Evolutionary conservation across 2,113 vertebrate genomes (phyloP), one percentile per base, ranked within the genome.

Genomic region (Carettochelys insculpta): DNA sequence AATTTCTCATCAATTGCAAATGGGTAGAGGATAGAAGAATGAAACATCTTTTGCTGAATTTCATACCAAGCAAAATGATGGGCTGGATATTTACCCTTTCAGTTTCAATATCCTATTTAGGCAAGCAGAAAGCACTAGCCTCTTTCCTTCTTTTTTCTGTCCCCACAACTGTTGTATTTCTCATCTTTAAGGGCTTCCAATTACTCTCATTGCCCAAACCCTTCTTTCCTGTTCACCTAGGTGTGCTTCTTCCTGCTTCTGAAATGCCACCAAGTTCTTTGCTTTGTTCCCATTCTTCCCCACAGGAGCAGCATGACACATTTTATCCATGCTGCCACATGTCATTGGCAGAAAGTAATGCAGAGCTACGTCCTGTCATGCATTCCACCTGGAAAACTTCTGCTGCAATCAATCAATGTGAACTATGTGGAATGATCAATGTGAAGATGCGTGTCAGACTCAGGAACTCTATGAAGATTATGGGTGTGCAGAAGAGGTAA

Each of bases 1-100:
- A 97, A 97, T 97, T 97, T 97, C 96, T 96, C 93, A 88, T 96
- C 96, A 77, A 94, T 82, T 96, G 97, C 80, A 94, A 94, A 91
- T 86, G 96, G 41, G 24, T 88, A 77, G 93, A 96, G 94, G 83
- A 92, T 93, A 88, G 88, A 96, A 92, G 76, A 73, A 94, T 25
- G 75, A 92, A 94, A 95, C 19, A 92, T 52, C 51, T 61, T 90
- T 93, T 94, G 87, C 85, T 96, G 95, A 95, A 93, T 96, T 97
- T 96, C 81, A 95, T 94, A 91, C 77, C 9, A 75, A 45, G 88
- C 85, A 80, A 95, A 85, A 96, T 56, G 75, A 54, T 7, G 24
- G 52, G 80, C 82, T 93, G 38, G 65, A 91, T 56, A 78, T 95
- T 94, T 52, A 94, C 52, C 71, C 68, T 92, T 90, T 89, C 88